Evolutionary conservation across 2,888 invertebrate species (phyloP), one percentile per base, ranked within the genome.

Genomic region (Sesia apiformis): DNA sequence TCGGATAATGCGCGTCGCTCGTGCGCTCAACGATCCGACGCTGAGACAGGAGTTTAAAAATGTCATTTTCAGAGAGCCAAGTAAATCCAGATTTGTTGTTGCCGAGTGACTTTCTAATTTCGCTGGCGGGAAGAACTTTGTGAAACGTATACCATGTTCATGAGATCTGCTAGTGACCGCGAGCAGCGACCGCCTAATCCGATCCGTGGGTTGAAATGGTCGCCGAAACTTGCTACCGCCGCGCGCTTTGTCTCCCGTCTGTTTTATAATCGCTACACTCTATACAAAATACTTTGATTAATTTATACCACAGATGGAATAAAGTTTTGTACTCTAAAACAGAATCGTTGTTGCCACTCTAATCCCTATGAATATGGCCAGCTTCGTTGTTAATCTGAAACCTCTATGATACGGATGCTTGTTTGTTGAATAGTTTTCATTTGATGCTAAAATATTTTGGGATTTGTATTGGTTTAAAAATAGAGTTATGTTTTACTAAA

Each of bases 51-150:
- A 78, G 70, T 81, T 84, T 76, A 74, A 80, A 83, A 86, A 81
- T 81, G 84, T 82, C 84, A 85, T 79, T 84, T 76, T 63, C 83
- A 81, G 76, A 71, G 69, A 67, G 69, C 70, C 69, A 73, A 78
- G 77, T 79, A 83, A 87, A 84, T 81, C 83, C 86, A 78, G 83
- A 87, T 87, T 84, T 84, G 84, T 81, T 60, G 60, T 57, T 76
- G 71, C 70, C 69, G 78, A 83, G 79, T 86, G 88, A 85, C 87
- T 89, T 86, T 81, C 85, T 88, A 88, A 88, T 87, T 87, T 82
- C 72, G 66, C 63, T 69, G 67, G 70, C 71, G 66, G 56, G 66
- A 73, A 75, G 81, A 88, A 88, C 81, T 88, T 87, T 82, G 78
- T 87, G 82, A 87, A 88, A 88, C 83, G 86, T 84, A 86, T 86